Base-by-base conservation (phyloP, 64 coral and sea anemone species). In the Porites lutea region DNA sequence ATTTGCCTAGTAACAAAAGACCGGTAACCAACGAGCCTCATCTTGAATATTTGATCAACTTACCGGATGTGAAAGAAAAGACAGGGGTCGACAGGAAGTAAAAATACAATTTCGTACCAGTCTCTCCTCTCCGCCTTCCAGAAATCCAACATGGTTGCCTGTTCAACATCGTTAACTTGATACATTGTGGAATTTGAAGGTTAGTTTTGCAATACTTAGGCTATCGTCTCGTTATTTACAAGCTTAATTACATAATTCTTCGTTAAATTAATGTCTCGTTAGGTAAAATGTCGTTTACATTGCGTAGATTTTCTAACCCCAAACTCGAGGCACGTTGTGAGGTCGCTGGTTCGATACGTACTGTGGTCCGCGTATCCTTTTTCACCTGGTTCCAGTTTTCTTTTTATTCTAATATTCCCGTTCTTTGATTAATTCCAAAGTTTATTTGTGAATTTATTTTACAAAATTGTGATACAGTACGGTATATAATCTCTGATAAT, bases 21-120 rank as follows among this genome's bases (percentile, higher is more conserved):
- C 60, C 66, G 60, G 79, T 83, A 83, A 83, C 79, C 60, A 66
- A 78, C 18, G 10, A 78, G 51, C 49, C 75, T 78, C 75, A 52
- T 78, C 57, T 21, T 78, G 4, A 14, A 19, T 13, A 2, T 75
- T 14, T 9, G 37, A 5, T 15, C 15, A 75, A 50, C 6, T 21
- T 23, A 18, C 52, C 75, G 75, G 75, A 78, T 22, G 75, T 78
- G 6, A 23, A 78, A 55, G 0, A 5, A 21, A 37, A 37, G 27
- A 37, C 27, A 37, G 27, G 27, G 27, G 27, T 37, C 27, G 27
- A 55, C 75, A 49, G 75, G 52, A 78, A 78, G 52, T 3, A 12
- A 6, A 37, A 1, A 21, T 5, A 52, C 27, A 21, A 50, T 58
- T 78, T 20, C 8, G 18, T 4, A n/a, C 51, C 75, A 78, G 75